phyloP scores from a whole-genome alignment of 2,888 invertebrate species.

The Spilarctia lutea region DNA sequence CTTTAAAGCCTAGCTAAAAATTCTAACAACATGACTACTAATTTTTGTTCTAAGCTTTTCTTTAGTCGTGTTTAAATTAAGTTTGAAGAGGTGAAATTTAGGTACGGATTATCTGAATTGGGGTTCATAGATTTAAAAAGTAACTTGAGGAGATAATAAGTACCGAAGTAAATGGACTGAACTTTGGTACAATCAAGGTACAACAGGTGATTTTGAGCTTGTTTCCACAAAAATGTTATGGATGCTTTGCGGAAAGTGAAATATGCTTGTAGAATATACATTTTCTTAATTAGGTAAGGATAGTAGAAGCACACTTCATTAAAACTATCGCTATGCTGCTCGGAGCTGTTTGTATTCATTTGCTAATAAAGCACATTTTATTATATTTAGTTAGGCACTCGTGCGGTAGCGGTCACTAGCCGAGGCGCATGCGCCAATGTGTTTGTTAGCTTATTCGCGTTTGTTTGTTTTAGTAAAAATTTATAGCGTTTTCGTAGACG shows the following conservation, averaged over 20 bases:
- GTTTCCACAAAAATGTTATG: conserved; percentile 3
- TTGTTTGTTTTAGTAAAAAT: conserved; percentile 81
- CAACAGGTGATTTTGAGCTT: conserved; percentile 37
- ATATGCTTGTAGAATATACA: neutral
- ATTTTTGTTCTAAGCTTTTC: neutral
- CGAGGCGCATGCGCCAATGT: conserved; percentile 62
- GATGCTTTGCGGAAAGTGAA: neutral
- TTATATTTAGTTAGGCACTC: conserved; percentile 48
- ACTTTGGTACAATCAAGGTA: conserved; percentile 36
- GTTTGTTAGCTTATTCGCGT: conserved; percentile 70
- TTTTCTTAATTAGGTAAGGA: neutral
- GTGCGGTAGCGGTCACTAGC: conserved; percentile 48
- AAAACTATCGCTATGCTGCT: conserved; percentile 3
- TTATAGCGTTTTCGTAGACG: conserved; percentile 70
- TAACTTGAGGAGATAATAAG: conserved; percentile 34
- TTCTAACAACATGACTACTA: neutral
- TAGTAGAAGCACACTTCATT: neutral
- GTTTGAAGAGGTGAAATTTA: conserved; percentile 31
- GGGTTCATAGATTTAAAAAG: conserved; percentile 43
- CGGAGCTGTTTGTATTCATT: conserved; percentile 35
- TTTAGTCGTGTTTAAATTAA: conserved; percentile 30
- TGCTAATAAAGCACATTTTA: conserved; percentile 41
- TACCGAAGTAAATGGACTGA: conserved; percentile 34
- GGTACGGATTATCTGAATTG: conserved; percentile 39
- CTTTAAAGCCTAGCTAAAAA: neutral